These are phyloP conservation scores for Pseudorhiza aurosa DNA, from an alignment of 30 jellyfish, hydroid and myxozoan genomes.

Conservation along the genomic window DNA sequence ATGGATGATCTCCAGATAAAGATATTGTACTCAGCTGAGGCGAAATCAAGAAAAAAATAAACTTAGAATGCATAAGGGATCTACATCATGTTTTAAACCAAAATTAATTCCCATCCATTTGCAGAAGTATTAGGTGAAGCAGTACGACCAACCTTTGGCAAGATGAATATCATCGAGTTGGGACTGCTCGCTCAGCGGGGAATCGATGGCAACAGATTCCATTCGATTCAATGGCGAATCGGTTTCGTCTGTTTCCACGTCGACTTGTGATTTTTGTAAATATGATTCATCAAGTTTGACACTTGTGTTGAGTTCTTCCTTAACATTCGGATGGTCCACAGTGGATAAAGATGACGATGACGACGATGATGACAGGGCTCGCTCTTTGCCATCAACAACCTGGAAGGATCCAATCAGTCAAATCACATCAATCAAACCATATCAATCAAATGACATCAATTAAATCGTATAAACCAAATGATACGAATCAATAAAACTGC, in stretches of 20 bases:
- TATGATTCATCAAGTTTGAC: constrained; percentile 53
- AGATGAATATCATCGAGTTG: constrained; percentile 6
- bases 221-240: constrained; percentile 47
- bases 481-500: too few relatives aligned
- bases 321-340: neutral
- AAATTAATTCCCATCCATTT: too few relatives aligned
- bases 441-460: too few relatives aligned
- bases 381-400: constrained; percentile 56
- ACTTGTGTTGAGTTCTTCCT: constrained; percentile 41
- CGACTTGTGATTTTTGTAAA: constrained; percentile 16
- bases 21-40: too few relatives aligned
- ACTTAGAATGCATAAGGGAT: too few relatives aligned
- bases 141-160: neutral
- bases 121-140: neutral
- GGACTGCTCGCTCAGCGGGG: constrained; percentile 41
- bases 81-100: too few relatives aligned
- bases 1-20: too few relatives aligned
- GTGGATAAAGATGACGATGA: constrained; percentile 4
- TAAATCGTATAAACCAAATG: too few relatives aligned
- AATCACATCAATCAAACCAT: neutral
- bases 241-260: neutral
- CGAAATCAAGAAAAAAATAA: too few relatives aligned
- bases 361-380: constrained; percentile 25
- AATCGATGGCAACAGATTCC: constrained; percentile 43
- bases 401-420: neutral